Percentiles rank a stretch among this genome's conserved stretches.
phyloP scores from a whole-genome alignment of 1,140 invertebrate genomes.

The Akabosia matsudoensis region DNA sequence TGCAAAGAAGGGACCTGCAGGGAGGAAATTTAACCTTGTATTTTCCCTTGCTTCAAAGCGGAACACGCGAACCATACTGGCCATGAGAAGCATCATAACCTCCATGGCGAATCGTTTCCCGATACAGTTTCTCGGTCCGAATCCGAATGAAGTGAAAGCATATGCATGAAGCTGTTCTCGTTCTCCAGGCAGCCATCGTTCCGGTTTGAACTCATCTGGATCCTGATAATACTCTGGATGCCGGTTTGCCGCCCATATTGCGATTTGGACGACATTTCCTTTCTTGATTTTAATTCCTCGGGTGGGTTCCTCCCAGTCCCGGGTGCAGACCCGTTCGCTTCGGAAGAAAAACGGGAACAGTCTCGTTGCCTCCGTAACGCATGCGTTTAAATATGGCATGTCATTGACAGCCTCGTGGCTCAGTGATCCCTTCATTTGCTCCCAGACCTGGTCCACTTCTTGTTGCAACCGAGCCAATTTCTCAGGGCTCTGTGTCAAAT shows the following conservation, averaged over 20 bases:
- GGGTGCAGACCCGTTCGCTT: conserved; percentile 54
- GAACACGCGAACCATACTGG: neutral
- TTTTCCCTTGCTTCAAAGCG: neutral
- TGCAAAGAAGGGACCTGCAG: neutral
- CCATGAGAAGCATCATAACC: neutral
- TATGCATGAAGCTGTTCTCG: conserved; percentile 52
- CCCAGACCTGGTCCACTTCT: conserved; percentile 44
- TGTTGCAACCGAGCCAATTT: conserved; percentile 38
- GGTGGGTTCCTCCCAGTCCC: conserved; percentile 48
- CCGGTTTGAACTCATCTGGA: conserved; percentile 59
- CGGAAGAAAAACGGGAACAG: conserved; percentile 59
- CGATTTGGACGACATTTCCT: conserved; percentile 53
- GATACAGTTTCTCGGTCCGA: conserved; percentile 50
- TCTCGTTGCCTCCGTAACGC: conserved; percentile 55
- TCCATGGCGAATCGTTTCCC: neutral
- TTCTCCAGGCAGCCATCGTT: conserved; percentile 56
- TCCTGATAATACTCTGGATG: conserved; percentile 56
- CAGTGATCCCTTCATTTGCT: conserved; percentile 44
- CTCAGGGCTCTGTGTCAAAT: conserved; percentile 40
- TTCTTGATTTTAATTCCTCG: conserved; percentile 48
- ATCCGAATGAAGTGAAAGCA: conserved; percentile 58
- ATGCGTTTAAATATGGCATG: conserved; percentile 43
- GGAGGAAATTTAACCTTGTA: neutral
- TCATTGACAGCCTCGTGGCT: conserved; percentile 39
- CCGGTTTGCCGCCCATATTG: conserved; percentile 55